Evolutionary conservation across 2,113 vertebrate genomes (phyloP).

Genomic region (Paralichthys olivaceus): DNA sequence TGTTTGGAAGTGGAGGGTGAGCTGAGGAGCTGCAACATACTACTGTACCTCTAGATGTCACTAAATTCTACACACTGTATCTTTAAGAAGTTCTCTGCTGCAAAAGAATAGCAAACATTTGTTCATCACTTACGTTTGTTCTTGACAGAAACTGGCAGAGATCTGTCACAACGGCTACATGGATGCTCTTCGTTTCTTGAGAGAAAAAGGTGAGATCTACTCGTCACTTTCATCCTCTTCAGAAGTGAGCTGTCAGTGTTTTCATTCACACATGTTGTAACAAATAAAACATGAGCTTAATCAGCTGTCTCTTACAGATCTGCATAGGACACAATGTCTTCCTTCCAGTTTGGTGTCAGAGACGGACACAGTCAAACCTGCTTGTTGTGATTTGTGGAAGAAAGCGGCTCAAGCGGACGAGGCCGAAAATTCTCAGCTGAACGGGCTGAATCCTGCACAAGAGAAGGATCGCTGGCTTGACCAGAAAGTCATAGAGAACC

Average conservation of each 20-base stretch:
- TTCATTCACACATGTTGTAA: neutral
- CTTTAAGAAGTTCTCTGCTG: no score
- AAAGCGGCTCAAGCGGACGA: neutral
- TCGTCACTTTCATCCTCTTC: neutral
- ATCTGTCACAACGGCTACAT: slow-evolving; percentile 89
- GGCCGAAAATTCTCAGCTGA: neutral
- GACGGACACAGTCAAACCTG: neutral
- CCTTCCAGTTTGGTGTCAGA: slow-evolving; percentile 26
- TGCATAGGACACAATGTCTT: slow-evolving; percentile 60
- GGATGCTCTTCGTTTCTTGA: slow-evolving; percentile 87
- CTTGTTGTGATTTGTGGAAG: slow-evolving; percentile 13
- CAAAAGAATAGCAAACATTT: no score
- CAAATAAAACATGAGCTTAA: neutral
- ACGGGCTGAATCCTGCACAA: neutral
- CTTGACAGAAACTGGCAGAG: slow-evolving; percentile 84
- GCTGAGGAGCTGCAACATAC: no score
- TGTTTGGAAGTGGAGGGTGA: no score
- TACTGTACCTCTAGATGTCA: no score
- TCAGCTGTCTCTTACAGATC: slow-evolving; percentile 71
- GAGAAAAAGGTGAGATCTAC: slow-evolving; percentile 80
- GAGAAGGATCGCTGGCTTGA: slow-evolving; percentile 73
- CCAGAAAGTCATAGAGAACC: slow-evolving; percentile 69
- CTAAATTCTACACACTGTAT: no score
- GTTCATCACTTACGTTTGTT: neutral
- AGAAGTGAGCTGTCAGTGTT: neutral